Base-by-base conservation (phyloP, 2,888 invertebrate genomes). In the Eristalis intricaria region DNA sequence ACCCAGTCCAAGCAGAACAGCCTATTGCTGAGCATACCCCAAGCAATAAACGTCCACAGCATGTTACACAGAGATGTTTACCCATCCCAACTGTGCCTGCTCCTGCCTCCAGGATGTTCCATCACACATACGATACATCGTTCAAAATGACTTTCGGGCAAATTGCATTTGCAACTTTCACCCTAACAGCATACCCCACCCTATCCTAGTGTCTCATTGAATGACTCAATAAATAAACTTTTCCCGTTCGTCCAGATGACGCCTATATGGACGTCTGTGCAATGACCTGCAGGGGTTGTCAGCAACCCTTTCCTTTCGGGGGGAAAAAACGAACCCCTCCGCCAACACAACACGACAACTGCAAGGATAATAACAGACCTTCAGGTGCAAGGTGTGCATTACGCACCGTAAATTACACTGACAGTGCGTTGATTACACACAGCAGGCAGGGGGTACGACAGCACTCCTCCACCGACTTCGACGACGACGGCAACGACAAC, bases 311-410 rank as follows among this genome's bases (percentile, higher is more conserved):
- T 83, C n/a, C 63, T n/a, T n/a, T n/a, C n/a, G 56, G 13, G 32
- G 35, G 13, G 35, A 58, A 29, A 29, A 56, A 64, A 23, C 22
- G 29, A 32, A 29, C 63, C 35, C 66, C 22, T 56, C 43, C 43
- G 43, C 32, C 32, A 32, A 56, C 58, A 74, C 73, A 60, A 35
- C 40, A 63, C 66, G 60, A 64, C 71, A 66, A 66, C 70, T 66
- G 65, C 61, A 83, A 71, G 61, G 78, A 79, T 87, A 87, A 79
- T 87, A 69, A 80, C 64, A 87, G 56, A 61, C 79, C 83, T 87
- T 87, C 87, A 87, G 87, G 87, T 87, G 87, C 84, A 87, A 84
- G 83, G 87, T 87, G 84, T 84, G 68, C 76, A 83, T 87, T 84
- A 87, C 87, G 87, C 84, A 80, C 84, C 75, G 76, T 87, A 87